phyloP scores from a whole-genome alignment of 2,888 invertebrate species.

The Peribatodes rhomboidaria region DNA sequence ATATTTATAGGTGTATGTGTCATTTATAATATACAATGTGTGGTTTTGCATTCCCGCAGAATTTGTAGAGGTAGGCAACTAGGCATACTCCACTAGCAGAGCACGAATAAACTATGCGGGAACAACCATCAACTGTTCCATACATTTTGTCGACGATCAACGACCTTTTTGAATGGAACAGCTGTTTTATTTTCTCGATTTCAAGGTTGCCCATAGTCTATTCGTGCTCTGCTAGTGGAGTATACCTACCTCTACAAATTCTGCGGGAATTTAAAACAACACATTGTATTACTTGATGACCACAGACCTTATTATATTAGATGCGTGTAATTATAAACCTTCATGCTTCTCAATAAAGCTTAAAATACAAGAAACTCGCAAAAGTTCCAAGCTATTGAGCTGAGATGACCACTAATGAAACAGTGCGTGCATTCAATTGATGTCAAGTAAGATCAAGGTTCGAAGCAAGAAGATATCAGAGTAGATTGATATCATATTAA shows the following conservation, averaged over 20 bases:
- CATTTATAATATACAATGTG: too few relatives aligned
- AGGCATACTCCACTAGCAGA: too few relatives aligned
- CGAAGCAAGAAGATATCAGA: conserved; percentile 19
- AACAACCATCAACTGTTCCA: too few relatives aligned
- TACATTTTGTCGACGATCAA: too few relatives aligned
- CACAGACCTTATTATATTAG: conserved; percentile 6
- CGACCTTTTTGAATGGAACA: too few relatives aligned
- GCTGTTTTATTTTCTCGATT: too few relatives aligned
- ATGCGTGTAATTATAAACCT: background rate
- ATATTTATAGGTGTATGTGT: background rate
- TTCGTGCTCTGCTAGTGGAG: background rate
- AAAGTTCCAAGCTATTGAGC: conserved; percentile 13
- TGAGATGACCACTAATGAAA: conserved; percentile 38
- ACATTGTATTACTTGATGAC: background rate
- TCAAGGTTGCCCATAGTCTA: too few relatives aligned
- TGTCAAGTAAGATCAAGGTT: conserved; percentile 59
- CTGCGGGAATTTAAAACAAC: too few relatives aligned
- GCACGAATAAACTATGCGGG: too few relatives aligned
- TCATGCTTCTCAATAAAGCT: conserved; percentile 9
- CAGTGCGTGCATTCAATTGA: conserved; percentile 45
- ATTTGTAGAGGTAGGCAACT: too few relatives aligned
- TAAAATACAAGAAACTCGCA: background rate
- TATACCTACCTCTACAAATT: too few relatives aligned
- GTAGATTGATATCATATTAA: conserved; percentile 20
- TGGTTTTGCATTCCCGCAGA: too few relatives aligned